Base-by-base conservation (phyloP, 2,113 vertebrate genomes). In the Orthonyx spaldingii region DNA sequence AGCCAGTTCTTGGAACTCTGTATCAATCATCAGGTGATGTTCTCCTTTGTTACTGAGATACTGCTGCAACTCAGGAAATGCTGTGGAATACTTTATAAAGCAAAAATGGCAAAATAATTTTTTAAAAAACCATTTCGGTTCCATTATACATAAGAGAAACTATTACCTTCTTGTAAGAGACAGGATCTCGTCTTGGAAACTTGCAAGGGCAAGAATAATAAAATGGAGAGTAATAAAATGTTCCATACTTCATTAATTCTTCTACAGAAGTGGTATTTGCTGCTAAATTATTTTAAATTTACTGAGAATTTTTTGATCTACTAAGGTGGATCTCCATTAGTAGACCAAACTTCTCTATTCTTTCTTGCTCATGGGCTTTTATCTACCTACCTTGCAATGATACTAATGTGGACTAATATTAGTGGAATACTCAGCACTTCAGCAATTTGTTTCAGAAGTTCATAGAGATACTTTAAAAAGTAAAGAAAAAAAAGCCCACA, bases 401-500 rank as follows among this genome's bases (percentile, higher is more conserved):
- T 56, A 10, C 10, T 37, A 0, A 6, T 61, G 15, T 75, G 39
- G 42, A 24, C 20, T 56, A 24, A 26, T 56, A 4, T 7, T 80
- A n/a, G 32, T 79, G 49, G 16, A 56, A 66, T 81, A 61, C 19
- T 80, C 13, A 46, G 21, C 30, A n/a, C 11, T 55, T 47, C 15
- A 44, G 1, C 35, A 19, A 3, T 68, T 60, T 56, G 7, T 69
- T 92, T 82, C 16, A 72, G 65, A 63, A 75, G 23, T 33, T 82
- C 2, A 1, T 16, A 30, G 19, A 53, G 5, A 6, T 66, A 5
- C 16, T 87, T 82, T 24, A 46, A n/a, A 24, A 68, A 68, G 39
- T 3, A 22, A 55, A 39, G 1, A 8, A 49, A 50, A 14, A 47
- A 28, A 1, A 1, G 1, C 0, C 1, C 9, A 26, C 4, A 7